A percentile compares a stretch with the other conserved stretches of the same genome.
These are phyloP conservation scores for Pampus argenteus DNA, from an alignment of 2,797 vertebrate genomes.

Conservation along the genomic window DNA sequence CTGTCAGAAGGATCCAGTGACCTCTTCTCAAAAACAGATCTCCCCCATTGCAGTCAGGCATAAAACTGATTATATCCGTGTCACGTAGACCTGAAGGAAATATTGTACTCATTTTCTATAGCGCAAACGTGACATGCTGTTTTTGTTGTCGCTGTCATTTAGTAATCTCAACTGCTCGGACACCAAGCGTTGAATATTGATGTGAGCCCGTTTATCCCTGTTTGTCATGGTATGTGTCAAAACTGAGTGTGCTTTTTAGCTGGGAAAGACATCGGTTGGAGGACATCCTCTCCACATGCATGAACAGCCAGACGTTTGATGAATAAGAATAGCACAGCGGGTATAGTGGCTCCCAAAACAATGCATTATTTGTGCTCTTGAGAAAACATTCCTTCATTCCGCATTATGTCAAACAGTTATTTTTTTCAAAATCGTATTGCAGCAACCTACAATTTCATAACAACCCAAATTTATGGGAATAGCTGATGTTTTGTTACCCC, in stretches of 20 bases:
- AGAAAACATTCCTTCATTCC: constrained; percentile 45
- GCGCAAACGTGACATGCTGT: constrained; percentile 75
- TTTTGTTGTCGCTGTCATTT: constrained; percentile 80
- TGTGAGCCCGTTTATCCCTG: constrained; percentile 67
- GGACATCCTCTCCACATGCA: constrained; percentile 70
- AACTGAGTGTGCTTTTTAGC: constrained; percentile 52
- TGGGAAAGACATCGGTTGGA: constrained; percentile 61
- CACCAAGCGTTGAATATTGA: constrained; percentile 75
- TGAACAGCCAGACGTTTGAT: constrained; percentile 65
- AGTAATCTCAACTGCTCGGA: constrained; percentile 66
- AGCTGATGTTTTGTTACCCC: constrained; percentile 42
- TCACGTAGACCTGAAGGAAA: constrained; percentile 68
- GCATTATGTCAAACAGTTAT: constrained; percentile 54
- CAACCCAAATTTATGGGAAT: constrained; percentile 41
- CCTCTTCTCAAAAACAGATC: constrained; percentile 61
- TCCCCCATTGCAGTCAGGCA: constrained; percentile 31
- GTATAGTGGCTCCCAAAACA: constrained; percentile 47
- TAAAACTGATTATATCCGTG: constrained; percentile 54
- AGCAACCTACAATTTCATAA: constrained; percentile 48
- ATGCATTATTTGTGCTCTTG: constrained; percentile 62
- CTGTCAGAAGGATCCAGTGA: constrained; percentile 57
- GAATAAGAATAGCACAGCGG: constrained; percentile 56
- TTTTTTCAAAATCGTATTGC: constrained; percentile 57
- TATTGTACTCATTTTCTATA: constrained; percentile 51
- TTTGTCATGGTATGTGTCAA: constrained; percentile 72